Base-by-base conservation (phyloP, 1,140 invertebrate genomes). In the Drosophila guanche region DNA sequence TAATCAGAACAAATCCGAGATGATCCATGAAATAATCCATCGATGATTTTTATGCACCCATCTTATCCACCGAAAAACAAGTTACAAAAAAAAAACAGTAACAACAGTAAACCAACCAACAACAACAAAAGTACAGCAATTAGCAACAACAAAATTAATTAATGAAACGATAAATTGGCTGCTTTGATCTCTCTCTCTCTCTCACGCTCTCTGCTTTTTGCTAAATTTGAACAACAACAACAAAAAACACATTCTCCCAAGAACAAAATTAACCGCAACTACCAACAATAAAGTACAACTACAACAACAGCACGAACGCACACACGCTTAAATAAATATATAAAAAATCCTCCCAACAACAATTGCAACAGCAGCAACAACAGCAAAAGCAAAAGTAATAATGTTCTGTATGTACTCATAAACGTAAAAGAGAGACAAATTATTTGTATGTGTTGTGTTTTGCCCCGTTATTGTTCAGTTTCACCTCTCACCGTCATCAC, bases 381-480 rank as follows among this genome's bases (percentile, higher is more conserved):
- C 53, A 62, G 51, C 47, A 22, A 62, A 22, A 62, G 51, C 47
- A 22, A 62, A 22, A 57, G 51, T 46, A 63, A 41, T 52, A 29
- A 69, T 46, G 50, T 69, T 85, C 81, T 85, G 79, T 84, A 84
- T 84, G 79, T 84, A 84, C 79, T 71, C 67, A 52, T 47, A 67
- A 77, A 69, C 51, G 46, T 40, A 43, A 48, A 46, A 46, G 16
- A 54, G 45, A 56, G n/a, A 47, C 14, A 37, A 37, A 12, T 40
- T 23, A 63, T 40, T 33, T 61, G 41, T 51, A 5, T 78, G 14
- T 68, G 69, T 27, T 69, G 27, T 54, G 29, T 56, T 5, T 29
- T 50, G 16, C 33, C 40, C 25, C 14, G 10, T 14, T 7, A 22
- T 16, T n/a, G 20, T 25, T 25, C 8, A 8, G 6, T 7, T 43